Conservation (phyloP, 2,888 invertebrate species). For the Bugulina stolonifera region DNA sequence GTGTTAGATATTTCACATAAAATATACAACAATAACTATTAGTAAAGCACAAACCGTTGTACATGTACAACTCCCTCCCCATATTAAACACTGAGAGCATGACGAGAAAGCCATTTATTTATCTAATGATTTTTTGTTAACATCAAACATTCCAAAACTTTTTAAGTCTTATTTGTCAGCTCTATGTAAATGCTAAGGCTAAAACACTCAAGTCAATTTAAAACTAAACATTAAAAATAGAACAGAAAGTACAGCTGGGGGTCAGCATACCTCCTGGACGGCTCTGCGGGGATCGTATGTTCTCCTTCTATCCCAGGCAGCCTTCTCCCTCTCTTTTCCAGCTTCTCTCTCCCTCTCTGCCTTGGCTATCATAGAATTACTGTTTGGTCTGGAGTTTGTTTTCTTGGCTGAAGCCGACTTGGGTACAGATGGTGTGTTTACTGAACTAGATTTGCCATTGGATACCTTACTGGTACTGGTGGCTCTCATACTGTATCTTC, state of each 20-base stretch:
- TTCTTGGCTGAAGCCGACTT: background rate
- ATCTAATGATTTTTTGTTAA: too few species aligned
- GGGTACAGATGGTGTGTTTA: background rate
- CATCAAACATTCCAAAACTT: too few species aligned
- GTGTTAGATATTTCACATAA: too few species aligned
- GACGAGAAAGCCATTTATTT: too few species aligned
- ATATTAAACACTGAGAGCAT: too few species aligned
- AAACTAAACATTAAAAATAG: too few species aligned
- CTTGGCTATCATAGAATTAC: background rate
- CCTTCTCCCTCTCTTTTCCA: slow-evolving; percentile 67
- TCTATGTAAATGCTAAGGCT: too few species aligned
- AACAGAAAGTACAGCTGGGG: background rate
- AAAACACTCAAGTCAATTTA: too few species aligned
- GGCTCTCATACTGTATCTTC: slow-evolving; percentile 62
- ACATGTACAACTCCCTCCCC: too few species aligned
- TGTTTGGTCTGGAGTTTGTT: background rate
- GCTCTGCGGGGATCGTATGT: slow-evolving; percentile 86
- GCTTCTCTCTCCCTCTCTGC: slow-evolving; percentile 10
- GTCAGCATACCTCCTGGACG: slow-evolving; percentile 5
- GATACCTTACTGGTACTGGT: slow-evolving; percentile 24
- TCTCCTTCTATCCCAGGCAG: slow-evolving; percentile 91
- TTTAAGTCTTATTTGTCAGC: too few species aligned
- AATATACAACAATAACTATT: too few species aligned
- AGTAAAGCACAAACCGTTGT: too few species aligned
- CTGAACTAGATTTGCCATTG: slow-evolving; percentile 24